Conservation (phyloP, 2,113 vertebrate species). For the Chamaea fasciata region DNA sequence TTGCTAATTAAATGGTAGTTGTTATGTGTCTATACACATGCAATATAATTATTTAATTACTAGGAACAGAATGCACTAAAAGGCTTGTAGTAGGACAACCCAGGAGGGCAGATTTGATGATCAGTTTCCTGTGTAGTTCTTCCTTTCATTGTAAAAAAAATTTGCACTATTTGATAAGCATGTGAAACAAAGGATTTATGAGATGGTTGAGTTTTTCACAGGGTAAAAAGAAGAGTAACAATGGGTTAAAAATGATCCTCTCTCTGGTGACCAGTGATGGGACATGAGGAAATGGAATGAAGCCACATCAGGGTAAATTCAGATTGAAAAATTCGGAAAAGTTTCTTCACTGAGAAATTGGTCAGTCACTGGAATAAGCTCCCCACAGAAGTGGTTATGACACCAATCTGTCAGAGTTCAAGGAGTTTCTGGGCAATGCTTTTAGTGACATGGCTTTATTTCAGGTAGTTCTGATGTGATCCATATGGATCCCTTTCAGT, state of each 20-base stretch:
- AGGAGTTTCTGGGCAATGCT: not conserved
- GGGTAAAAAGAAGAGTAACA: not conserved
- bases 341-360: not conserved
- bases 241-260: not conserved
- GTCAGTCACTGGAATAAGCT: not conserved
- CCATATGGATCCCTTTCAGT: not conserved
- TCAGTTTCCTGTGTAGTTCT: not conserved
- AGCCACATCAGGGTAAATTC: not conserved
- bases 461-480: not conserved
- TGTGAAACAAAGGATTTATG: not conserved
- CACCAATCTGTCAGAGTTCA: not conserved
- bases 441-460: not conserved
- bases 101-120: not conserved
- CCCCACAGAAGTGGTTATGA: accelerated
- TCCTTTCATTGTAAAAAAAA: not conserved
- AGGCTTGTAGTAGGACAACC: not conserved
- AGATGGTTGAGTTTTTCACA: not conserved
- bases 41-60: not conserved
- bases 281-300: not conserved
- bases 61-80: not conserved
- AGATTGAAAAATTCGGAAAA: not conserved
- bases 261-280: not conserved
- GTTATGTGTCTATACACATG: not conserved
- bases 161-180: not conserved
- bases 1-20: not conserved